Conservation (phyloP, 2,797 vertebrate genomes). For the Lateolabrax maculatus region DNA sequence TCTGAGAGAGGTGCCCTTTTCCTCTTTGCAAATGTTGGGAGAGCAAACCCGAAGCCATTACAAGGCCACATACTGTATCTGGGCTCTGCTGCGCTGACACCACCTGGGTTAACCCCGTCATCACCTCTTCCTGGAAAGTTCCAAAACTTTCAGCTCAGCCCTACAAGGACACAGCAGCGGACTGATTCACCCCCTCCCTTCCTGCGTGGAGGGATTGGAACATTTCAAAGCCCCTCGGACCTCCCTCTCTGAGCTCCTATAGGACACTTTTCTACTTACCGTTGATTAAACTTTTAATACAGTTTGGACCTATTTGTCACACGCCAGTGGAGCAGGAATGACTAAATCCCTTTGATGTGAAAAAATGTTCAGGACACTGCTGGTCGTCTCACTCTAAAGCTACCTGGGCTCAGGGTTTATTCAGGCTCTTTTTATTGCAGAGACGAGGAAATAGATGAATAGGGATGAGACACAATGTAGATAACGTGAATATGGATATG, state of each 20-base stretch:
- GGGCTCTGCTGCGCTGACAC: background rate
- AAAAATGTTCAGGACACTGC: background rate
- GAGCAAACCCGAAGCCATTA: background rate
- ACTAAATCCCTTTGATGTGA: conserved; percentile 39
- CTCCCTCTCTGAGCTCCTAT: conserved; percentile 4
- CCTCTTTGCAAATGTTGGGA: conserved; percentile 25
- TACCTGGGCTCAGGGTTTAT: conserved; percentile 26
- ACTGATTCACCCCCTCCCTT: background rate
- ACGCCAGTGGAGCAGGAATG: conserved; percentile 26
- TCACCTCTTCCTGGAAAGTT: conserved; percentile 45
- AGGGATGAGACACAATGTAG: background rate
- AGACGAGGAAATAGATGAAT: conserved; percentile 25
- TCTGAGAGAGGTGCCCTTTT: conserved; percentile 32
- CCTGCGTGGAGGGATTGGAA: conserved; percentile 30
- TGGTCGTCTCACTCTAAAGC: conserved; percentile 6
- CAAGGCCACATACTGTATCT: background rate
- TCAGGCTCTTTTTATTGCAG: conserved; percentile 19
- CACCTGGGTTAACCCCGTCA: conserved; percentile 14
- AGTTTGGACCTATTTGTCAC: conserved; percentile 13
- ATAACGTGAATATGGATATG: background rate
- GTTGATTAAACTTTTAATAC: conserved; percentile 44
- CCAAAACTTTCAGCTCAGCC: conserved; percentile 33
- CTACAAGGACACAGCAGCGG: conserved; percentile 31
- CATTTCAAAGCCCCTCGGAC: conserved; percentile 8
- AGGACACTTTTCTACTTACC: conserved; percentile 27